phyloP scores from a whole-genome alignment of 1,140 invertebrate genomes.

The Drosophila lacertosa region DNA sequence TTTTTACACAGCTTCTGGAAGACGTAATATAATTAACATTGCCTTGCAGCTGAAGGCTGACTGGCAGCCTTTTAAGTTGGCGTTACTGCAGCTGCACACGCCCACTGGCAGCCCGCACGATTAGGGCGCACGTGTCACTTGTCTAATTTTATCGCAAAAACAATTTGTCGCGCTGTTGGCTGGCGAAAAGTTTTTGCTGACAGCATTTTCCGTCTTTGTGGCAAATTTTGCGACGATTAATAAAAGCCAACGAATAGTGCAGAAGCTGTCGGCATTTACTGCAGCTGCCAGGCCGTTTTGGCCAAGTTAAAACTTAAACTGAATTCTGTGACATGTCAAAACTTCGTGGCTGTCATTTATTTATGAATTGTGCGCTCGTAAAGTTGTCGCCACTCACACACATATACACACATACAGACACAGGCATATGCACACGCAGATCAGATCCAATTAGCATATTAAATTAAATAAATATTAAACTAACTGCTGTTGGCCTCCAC shows the following conservation, averaged over 20 bases:
- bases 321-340: conserved; percentile 73
- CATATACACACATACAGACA: conserved; percentile 29
- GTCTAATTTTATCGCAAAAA: conserved; percentile 82
- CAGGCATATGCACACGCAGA: conserved; percentile 45
- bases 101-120: conserved; percentile 44
- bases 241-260: conserved; percentile 61
- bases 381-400: conserved; percentile 49
- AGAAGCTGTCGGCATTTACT: conserved; percentile 2
- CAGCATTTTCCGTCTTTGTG: conserved; percentile 71
- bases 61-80: conserved; percentile 60
- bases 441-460: conserved; percentile 83
- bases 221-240: conserved; percentile 79
- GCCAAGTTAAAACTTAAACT: conserved; percentile 61
- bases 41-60: conserved; percentile 38
- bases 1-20: conserved; percentile 14
- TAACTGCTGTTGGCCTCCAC: conserved; percentile 60
- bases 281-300: conserved; percentile 1
- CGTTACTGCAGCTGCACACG: conserved; percentile 23
- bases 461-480: conserved; percentile 84
- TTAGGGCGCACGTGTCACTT: conserved; percentile 73
- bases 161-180: conserved; percentile 73
- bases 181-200: conserved; percentile 58
- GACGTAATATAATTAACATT: conserved; percentile 70
- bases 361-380: conserved; percentile 79
- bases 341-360: conserved; percentile 72